Base-by-base conservation (phyloP, 2,113 vertebrate genomes). In the Chlorodrepanis virens region DNA sequence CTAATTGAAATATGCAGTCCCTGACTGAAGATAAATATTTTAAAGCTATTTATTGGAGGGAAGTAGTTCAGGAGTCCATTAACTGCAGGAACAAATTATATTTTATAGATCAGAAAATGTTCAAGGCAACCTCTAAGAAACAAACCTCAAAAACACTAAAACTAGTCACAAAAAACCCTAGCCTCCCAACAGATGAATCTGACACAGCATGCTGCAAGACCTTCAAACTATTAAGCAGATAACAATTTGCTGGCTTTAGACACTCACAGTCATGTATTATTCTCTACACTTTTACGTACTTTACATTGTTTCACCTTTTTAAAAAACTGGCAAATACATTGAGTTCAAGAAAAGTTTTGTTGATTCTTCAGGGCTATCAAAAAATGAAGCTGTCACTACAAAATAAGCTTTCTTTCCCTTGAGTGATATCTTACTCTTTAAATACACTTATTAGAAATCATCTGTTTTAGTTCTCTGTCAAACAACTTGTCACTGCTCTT, bases 31-130 rank as follows among this genome's bases (percentile, higher is more conserved):
- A 65, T 10, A 87, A 89, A 60, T 81, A 72, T 85, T 94, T 91
- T n/a, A 65, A 65, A 87, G 80, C 2, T 3, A 92, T 37, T 93
- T 90, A 92, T 47, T 91, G 87, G 37, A 60, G 2, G 50, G 63
- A 61, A 90, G 78, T 45, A 90, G 79, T 86, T 87, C 67, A 88
- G 76, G 79, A 93, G 89, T 71, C 83, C 89, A 90, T 90, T 90
- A 94, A 67, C 68, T 70, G 64, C 52, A 74, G 50, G 56, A 83
- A 52, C 23, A 70, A 89, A 90, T 83, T 49, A 53, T 68, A 72
- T 83, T 83, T 72, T 67, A 70, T 45, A 50, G 86, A 91, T 79
- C 33, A 90, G 31, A 83, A 94, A 83, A 31, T 83, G 77, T 93
- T 71, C 47, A 67, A 79, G 70, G 37, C 44, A 91, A 64, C 14